phyloP scores from a whole-genome alignment of 64 coral and sea anemone genomes.

The Stichodactyla mertensii region DNA sequence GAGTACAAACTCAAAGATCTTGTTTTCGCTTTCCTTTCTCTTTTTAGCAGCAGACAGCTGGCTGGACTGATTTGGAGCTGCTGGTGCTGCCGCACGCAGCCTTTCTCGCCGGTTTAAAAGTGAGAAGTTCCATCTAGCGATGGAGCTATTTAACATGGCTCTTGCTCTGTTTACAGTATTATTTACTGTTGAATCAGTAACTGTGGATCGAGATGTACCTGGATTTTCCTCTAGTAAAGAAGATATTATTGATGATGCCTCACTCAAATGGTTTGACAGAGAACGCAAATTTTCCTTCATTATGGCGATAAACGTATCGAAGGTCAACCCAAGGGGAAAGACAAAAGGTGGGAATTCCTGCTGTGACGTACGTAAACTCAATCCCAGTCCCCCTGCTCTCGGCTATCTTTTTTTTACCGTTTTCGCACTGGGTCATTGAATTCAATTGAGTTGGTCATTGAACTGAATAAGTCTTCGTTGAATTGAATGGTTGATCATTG shows the following conservation, averaged over 20 bases:
- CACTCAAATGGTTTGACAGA: neutral
- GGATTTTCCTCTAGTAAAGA: neutral
- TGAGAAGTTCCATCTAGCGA: constrained; percentile 24
- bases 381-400: neutral
- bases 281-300: neutral
- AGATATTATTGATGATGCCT: neutral
- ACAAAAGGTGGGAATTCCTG: neutral
- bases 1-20: constrained; percentile 33
- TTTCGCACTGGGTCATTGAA: no score
- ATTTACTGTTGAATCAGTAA: neutral
- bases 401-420: no score
- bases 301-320: neutral
- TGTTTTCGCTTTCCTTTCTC: constrained; percentile 23
- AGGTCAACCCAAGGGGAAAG: neutral
- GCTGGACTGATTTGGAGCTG: neutral
- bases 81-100: constrained; percentile 13
- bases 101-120: constrained; percentile 13
- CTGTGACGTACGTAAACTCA: neutral
- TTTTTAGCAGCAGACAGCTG: constrained; percentile 11
- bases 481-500: no score
- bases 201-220: neutral
- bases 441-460: no score
- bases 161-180: neutral
- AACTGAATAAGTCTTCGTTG: no score
- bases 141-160: constrained; percentile 8